These are phyloP conservation scores for Drosophila sechellia DNA, from an alignment of 1,140 invertebrate species.

Conservation along the genomic window DNA sequence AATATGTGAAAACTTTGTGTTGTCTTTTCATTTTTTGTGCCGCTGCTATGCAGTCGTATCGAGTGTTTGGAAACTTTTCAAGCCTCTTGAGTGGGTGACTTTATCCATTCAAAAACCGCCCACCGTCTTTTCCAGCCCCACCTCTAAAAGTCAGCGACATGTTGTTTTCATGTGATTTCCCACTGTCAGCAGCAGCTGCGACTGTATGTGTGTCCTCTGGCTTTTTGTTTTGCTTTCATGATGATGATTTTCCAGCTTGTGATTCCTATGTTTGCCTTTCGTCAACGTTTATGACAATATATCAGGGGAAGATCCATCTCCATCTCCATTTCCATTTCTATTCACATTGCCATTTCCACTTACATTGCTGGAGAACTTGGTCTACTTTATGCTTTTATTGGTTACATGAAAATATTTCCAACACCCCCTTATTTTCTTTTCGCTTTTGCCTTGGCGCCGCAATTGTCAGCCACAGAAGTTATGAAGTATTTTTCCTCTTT, in stretches of 20 bases:
- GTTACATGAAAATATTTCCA: conserved; percentile 73
- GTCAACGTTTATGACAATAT: conserved; percentile 79
- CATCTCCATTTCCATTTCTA: conserved; percentile 13
- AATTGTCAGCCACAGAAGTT: conserved; percentile 80
- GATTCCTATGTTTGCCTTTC: conserved; percentile 78
- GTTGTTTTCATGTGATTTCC: conserved; percentile 79
- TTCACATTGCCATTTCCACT: conserved; percentile 9
- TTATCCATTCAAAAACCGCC: neutral
- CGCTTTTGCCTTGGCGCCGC: conserved; percentile 39
- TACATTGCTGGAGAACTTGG: conserved; percentile 10
- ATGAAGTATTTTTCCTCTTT: conserved; percentile 63
- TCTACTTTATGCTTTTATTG: conserved; percentile 78
- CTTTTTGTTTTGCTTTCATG: conserved; percentile 50
- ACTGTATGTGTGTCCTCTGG: conserved; percentile 25
- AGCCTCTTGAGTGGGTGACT: conserved; percentile 45
- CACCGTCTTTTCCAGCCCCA: neutral
- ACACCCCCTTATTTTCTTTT: conserved; percentile 33
- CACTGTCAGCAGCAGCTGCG: conserved; percentile 62
- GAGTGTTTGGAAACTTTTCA: conserved; percentile 60
- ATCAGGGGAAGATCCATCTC: conserved; percentile 50
- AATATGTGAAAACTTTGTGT: conserved; percentile 78
- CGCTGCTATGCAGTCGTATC: conserved; percentile 23
- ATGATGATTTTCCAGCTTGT: conserved; percentile 71
- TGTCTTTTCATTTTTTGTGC: conserved; percentile 25
- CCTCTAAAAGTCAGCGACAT: conserved; percentile 65